Conservation (phyloP, 2,113 vertebrate species). For the Tupaia chinensis region DNA sequence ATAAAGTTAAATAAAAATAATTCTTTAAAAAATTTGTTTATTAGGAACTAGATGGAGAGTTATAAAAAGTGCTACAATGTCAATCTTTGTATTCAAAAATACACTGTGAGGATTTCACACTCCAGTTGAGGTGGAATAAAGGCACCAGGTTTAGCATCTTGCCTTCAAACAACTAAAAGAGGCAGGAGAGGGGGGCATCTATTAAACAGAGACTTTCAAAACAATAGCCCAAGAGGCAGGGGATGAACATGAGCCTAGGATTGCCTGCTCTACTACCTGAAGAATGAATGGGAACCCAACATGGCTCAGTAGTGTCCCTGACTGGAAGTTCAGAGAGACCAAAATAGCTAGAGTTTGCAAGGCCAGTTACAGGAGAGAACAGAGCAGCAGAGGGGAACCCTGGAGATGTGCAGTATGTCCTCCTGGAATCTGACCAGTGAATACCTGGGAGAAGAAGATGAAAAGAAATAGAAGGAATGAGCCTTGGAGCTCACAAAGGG, state of each 20-base stretch:
- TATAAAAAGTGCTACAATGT: neutral
- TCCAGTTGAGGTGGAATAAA: neutral
- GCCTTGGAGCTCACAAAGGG: neutral
- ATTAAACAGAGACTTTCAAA: slow-evolving; percentile 22
- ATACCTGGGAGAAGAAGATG: neutral
- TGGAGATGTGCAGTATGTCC: neutral
- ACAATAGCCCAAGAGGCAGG: neutral
- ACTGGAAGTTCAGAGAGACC: neutral
- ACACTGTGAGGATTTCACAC: slow-evolving; percentile 1
- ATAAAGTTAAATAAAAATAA: too few species aligned
- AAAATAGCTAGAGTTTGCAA: neutral
- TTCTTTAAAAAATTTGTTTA: too few species aligned
- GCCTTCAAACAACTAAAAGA: neutral
- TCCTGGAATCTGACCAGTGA: neutral
- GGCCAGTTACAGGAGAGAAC: neutral
- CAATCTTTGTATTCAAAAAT: slow-evolving; percentile 6
- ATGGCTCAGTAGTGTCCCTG: neutral
- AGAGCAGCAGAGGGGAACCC: neutral
- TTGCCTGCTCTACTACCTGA: neutral
- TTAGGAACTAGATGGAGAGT: neutral
- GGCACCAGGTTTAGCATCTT: neutral
- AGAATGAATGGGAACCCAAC: neutral
- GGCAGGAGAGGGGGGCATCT: neutral
- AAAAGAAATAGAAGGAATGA: neutral
- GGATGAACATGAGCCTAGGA: neutral